Percentiles rank a stretch among this genome's conserved stretches.
Conservation (phyloP, 2,797 vertebrate species). For the Scolopax rusticola region DNA sequence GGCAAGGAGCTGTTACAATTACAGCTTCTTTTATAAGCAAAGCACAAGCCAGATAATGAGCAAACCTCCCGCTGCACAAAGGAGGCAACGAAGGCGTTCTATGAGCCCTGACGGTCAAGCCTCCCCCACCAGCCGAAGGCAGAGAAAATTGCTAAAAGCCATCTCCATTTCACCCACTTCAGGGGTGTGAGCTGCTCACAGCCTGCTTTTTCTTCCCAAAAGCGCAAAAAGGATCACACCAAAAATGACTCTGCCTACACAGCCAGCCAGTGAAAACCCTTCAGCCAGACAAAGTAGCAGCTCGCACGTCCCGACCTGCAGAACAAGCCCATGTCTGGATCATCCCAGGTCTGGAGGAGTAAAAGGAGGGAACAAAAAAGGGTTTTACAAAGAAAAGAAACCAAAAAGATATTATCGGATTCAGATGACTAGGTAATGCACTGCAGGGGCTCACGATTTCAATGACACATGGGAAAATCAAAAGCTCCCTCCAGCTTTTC, state of each 20-base stretch:
- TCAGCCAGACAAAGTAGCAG: slow-evolving; percentile 18
- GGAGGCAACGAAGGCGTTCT: neutral
- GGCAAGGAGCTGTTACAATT: slow-evolving; percentile 52
- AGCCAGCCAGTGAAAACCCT: neutral
- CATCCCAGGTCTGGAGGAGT: neutral
- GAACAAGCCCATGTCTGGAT: neutral
- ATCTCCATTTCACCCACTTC: slow-evolving; percentile 47
- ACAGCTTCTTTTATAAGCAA: slow-evolving; percentile 38
- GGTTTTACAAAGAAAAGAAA: neutral
- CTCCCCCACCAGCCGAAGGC: neutral
- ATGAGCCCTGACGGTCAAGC: slow-evolving; percentile 37
- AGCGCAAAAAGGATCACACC: neutral
- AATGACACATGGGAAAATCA: neutral
- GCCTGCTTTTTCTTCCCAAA: neutral
- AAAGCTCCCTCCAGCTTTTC: neutral
- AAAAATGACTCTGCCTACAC: neutral
- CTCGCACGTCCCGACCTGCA: neutral
- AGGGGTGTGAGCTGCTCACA: neutral
- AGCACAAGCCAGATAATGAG: slow-evolving; percentile 62
- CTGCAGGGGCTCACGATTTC: neutral
- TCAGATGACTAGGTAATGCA: neutral
- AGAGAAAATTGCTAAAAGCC: slow-evolving; percentile 34
- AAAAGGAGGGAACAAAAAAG: neutral
- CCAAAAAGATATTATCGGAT: neutral
- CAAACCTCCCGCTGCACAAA: slow-evolving; percentile 56